phyloP scores from a whole-genome alignment of 37 sponge, comb jelly and placozoan genomes.

The Haliclona indistincta region DNA sequence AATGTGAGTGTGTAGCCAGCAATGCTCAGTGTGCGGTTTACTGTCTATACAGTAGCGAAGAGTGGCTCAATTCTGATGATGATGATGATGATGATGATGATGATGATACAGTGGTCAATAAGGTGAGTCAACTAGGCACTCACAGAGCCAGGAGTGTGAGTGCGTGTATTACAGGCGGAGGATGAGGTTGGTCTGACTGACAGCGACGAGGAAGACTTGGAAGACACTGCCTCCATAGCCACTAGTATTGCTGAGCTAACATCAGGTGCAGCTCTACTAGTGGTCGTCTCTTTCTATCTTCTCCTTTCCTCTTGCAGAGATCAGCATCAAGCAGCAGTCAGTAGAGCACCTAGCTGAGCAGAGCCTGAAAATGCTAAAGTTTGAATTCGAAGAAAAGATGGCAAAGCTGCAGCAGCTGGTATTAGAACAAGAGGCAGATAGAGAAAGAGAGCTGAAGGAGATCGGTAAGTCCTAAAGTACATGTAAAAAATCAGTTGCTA shows the following conservation, averaged over 20 bases:
- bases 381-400: slow-evolving; percentile 95
- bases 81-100: slow-evolving; percentile 41
- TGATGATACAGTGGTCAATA: too few species aligned
- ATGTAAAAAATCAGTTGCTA: too few species aligned
- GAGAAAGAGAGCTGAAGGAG: slow-evolving; percentile 82
- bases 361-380: slow-evolving; percentile 74
- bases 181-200: slow-evolving; percentile 32
- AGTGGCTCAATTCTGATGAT: too few species aligned
- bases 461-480: slow-evolving; percentile 64
- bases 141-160: too few species aligned
- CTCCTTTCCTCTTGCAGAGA: slow-evolving; percentile 53
- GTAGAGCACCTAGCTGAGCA: slow-evolving; percentile 89
- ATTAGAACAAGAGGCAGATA: slow-evolving; percentile 57
- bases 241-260: slow-evolving; percentile 64
- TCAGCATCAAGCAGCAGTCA: slow-evolving; percentile 92
- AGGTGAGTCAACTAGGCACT: too few species aligned
- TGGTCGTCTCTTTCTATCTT: neutral
- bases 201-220: slow-evolving; percentile 46
- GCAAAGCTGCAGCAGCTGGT: slow-evolving; percentile 71
- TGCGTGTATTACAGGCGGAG: too few species aligned
- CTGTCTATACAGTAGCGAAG: too few species aligned
- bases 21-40: too few species aligned
- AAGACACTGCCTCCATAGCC: slow-evolving; percentile 46
- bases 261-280: neutral
- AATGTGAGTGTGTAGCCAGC: too few species aligned